Base-by-base conservation (phyloP, 2,888 invertebrate species). In the Parelbella ahira region DNA sequence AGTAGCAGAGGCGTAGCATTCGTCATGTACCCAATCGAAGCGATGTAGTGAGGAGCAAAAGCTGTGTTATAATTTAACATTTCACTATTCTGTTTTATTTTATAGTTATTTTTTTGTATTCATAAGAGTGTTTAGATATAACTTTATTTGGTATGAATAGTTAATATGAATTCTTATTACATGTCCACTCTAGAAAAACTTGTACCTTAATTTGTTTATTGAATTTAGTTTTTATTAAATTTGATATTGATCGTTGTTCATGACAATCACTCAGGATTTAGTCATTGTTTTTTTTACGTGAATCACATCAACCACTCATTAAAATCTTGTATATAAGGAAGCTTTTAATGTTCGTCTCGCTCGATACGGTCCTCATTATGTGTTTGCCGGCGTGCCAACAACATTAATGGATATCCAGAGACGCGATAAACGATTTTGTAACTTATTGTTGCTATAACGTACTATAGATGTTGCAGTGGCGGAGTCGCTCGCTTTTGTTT, bases 51-150 rank as follows among this genome's bases (percentile, higher is more conserved):
- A 74, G 77, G 74, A 70, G 72, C 69, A 68, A 80, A 78, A 83
- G 79, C 84, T 87, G 86, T 86, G 83, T 83, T 87, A 87, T 83
- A 79, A 82, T 79, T 80, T 84, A 81, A 84, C 83, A 80, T 80
- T 82, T 84, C 82, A 83, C 76, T 82, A 82, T 78, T 81, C 79
- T 83, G 80, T 83, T 84, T 84, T 84, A 83, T 84, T 86, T 86
- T 75, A 73, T 86, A 86, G 81, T 80, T 83, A 83, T 83, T 81
- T 73, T 84, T 86, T 86, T n/a, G n/a, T n/a, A 82, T 78, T 76
- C 62, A 50, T 84, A 84, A 78, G 83, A 66, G 60, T 63, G 81
- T 86, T 87, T 87, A 86, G 86, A 86, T 80, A 62, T 84, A 84
- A 80, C 77, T 79, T 86, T 84, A 81, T 86, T 87, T 84, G 70